phyloP scores from a whole-genome alignment of 2,113 vertebrate genomes.

The Sebastes fasciatus region DNA sequence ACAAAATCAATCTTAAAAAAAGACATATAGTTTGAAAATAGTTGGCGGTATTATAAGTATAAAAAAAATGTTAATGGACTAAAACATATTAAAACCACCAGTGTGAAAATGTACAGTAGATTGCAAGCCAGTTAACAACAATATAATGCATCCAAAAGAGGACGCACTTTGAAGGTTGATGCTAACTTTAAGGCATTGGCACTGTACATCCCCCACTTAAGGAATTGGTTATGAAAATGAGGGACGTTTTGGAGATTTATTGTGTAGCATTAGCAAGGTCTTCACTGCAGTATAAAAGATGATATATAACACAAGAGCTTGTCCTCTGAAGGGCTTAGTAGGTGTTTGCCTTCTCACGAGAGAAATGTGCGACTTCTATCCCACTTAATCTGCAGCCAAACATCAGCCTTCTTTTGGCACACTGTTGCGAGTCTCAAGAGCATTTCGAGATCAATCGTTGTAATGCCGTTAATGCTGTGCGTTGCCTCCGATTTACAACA shows the following conservation, averaged over 20 bases:
- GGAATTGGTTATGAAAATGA: constrained; percentile 58
- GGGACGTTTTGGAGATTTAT: constrained; percentile 60
- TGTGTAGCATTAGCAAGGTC: constrained; percentile 53
- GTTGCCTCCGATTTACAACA: constrained; percentile 35
- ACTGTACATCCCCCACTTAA: constrained; percentile 48
- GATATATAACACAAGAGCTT: constrained; percentile 49
- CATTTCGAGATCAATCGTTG: constrained; percentile 55
- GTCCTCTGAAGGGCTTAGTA: constrained; percentile 68
- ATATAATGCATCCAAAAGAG: constrained; percentile 1
- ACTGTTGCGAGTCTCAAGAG: constrained; percentile 40
- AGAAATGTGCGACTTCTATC: constrained; percentile 51
- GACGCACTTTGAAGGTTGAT: constrained; percentile 42
- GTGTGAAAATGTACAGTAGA: background rate
- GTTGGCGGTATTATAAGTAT: background rate
- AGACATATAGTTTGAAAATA: background rate
- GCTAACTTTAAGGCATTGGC: constrained; percentile 40
- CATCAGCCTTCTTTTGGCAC: constrained; percentile 55
- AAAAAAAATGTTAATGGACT: background rate
- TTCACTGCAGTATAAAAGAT: constrained; percentile 51
- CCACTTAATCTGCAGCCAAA: constrained; percentile 64
- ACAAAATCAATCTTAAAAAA: background rate
- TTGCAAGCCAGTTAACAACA: background rate
- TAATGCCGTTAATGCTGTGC: constrained; percentile 42
- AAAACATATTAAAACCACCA: background rate
- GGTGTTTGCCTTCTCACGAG: constrained; percentile 49